A percentile compares a stretch with the other conserved stretches of the same genome.
These are phyloP conservation scores for Sturmia bella DNA, from an alignment of 2,888 invertebrate species.

Conservation along the genomic window DNA sequence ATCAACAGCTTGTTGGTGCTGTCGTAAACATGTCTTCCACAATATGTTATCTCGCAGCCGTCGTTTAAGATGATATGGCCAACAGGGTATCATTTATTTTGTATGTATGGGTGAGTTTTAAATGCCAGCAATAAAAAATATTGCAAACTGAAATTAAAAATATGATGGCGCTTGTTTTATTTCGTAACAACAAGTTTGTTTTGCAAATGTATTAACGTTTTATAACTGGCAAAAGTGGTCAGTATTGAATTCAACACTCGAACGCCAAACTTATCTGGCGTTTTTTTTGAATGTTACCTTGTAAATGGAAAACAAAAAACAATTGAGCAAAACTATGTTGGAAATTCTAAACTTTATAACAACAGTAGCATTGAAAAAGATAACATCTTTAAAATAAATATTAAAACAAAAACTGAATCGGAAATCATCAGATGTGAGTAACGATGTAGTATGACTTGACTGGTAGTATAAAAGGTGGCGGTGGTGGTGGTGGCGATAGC, in stretches of 20 bases:
- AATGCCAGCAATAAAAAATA: neutral
- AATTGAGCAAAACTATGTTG: conserved; percentile 8
- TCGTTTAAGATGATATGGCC: too few species aligned
- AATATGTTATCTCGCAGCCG: too few species aligned
- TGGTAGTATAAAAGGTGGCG: neutral
- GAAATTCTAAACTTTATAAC: conserved; percentile 65
- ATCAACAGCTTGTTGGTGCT: too few species aligned
- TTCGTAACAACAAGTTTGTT: conserved; percentile 39
- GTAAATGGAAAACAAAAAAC: conserved; percentile 34
- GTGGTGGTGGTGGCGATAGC: conserved; percentile 5
- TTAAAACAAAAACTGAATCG: conserved; percentile 2
- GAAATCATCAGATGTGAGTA: conserved; percentile 41
- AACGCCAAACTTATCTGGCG: conserved; percentile 12
- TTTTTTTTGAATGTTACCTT: conserved; percentile 40
- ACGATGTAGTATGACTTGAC: neutral
- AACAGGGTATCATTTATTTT: conserved; percentile 25
- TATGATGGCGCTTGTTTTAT: conserved; percentile 68
- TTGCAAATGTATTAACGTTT: conserved; percentile 17
- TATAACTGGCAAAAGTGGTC: conserved; percentile 26
- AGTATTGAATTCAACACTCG: neutral
- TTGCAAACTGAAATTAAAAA: conserved; percentile 28
- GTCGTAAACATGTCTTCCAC: too few species aligned
- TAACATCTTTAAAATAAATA: conserved; percentile 39
- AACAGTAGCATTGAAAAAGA: conserved; percentile 63
- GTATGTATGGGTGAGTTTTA: conserved; percentile 14